phyloP scores from a whole-genome alignment of 2,888 invertebrate species.

The Oligia latruncula region DNA sequence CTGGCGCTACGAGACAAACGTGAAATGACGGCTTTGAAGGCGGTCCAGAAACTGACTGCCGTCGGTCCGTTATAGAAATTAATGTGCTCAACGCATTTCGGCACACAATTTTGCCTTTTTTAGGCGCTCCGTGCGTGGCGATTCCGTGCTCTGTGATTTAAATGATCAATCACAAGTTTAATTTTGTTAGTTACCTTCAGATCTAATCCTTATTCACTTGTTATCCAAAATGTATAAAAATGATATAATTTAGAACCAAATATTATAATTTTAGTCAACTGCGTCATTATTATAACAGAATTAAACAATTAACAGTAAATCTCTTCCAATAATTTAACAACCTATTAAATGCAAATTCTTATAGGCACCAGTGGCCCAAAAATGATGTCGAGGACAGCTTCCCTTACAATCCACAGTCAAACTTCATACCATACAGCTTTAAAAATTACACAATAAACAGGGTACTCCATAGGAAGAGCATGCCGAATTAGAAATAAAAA shows the following conservation, averaged over 20 bases:
- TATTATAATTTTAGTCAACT: conserved; percentile 72
- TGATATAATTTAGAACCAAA: conserved; percentile 62
- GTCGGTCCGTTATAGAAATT: neutral
- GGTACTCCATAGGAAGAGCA: conserved; percentile 73
- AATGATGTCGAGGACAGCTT: conserved; percentile 68
- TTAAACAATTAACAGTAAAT: conserved; percentile 87
- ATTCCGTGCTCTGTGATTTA: conserved; percentile 27
- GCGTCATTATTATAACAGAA: conserved; percentile 79
- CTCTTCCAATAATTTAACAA: conserved; percentile 87
- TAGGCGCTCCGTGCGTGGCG: neutral
- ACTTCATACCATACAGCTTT: conserved; percentile 65
- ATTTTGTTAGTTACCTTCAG: conserved; percentile 63
- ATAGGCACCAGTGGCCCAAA: conserved; percentile 80
- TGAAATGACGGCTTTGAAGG: neutral
- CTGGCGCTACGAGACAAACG: neutral
- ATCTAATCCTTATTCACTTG: conserved; percentile 64
- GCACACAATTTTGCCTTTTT: neutral
- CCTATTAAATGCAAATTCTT: conserved; percentile 87
- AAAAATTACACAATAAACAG: conserved; percentile 58
- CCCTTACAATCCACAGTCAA: conserved; percentile 64
- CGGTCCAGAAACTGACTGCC: no score
- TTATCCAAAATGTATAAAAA: conserved; percentile 60
- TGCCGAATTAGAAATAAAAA: conserved; percentile 80
- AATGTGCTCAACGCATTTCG: neutral
- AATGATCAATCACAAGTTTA: conserved; percentile 54